Conservation (phyloP, 2,113 vertebrate species). For the Ploceus nigricollis region DNA sequence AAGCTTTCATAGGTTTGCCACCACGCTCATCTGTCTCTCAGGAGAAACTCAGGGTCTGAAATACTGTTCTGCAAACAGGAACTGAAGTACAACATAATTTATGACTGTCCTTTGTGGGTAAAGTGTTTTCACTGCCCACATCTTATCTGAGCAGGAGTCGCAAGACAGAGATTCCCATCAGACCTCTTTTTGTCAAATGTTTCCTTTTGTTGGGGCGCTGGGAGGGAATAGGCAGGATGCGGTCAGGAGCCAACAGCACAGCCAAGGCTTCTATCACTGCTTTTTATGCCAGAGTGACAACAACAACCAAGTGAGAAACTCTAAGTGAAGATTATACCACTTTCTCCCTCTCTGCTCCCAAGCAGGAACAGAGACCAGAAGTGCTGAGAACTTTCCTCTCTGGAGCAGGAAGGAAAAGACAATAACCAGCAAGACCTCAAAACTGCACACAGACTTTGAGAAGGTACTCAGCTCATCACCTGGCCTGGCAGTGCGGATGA, state of each 20-base stretch:
- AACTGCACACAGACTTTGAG: not conserved
- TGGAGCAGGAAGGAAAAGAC: not conserved
- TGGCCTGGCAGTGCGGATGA: fast-evolving
- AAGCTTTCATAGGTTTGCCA: conserved; percentile 6
- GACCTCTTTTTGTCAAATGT: not conserved
- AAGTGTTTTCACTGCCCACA: not conserved
- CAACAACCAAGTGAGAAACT: not conserved
- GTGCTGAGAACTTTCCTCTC: not conserved
- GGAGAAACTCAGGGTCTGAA: not conserved
- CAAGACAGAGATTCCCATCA: not conserved
- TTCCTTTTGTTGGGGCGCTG: not conserved
- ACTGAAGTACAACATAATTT: not conserved
- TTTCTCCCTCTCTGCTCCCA: not conserved
- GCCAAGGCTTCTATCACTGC: not conserved
- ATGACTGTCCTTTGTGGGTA: not conserved
- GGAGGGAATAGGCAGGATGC: not conserved
- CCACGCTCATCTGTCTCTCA: not conserved
- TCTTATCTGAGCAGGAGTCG: conserved; percentile 19
- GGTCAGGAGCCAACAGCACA: not conserved
- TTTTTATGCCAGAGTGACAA: not conserved
- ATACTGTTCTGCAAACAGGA: not conserved
- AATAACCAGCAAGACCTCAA: not conserved
- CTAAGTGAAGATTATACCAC: not conserved
- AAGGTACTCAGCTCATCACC: not conserved
- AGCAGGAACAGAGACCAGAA: not conserved